Evolutionary conservation across 2,797 vertebrate species (phyloP).

Genomic region (Mareca strepera): DNA sequence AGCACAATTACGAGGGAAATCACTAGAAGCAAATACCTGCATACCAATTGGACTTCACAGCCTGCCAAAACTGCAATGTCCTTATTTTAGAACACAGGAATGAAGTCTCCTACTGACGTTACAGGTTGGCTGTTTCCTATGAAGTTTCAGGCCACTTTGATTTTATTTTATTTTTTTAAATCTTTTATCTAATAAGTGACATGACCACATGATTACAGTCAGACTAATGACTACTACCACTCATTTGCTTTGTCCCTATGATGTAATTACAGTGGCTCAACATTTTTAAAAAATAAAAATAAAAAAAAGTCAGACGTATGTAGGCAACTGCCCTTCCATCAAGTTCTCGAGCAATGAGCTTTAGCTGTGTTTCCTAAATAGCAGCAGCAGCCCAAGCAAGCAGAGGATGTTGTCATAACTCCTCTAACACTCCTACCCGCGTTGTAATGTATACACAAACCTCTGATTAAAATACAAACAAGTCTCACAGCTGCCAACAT

Average conservation of each 20-base stretch:
- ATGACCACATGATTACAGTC: not conserved
- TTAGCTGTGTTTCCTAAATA: not conserved
- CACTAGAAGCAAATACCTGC: slow-evolving; percentile 10
- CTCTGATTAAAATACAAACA: not conserved
- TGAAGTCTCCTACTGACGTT: not conserved
- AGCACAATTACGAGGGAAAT: slow-evolving; percentile 26
- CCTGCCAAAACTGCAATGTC: not conserved
- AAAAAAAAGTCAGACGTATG: not conserved
- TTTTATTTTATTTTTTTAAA: not conserved
- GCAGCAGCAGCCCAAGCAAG: not conserved
- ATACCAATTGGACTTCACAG: not conserved
- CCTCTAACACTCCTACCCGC: not conserved
- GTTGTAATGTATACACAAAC: not conserved
- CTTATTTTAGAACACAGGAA: not conserved
- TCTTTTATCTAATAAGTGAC: not conserved
- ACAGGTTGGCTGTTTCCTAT: not conserved
- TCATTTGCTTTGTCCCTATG: not conserved
- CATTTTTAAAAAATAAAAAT: not conserved
- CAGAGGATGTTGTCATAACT: not conserved
- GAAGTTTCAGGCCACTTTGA: not conserved
- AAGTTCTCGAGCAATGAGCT: not conserved
- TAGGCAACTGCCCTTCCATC: not conserved
- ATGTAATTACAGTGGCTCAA: not conserved
- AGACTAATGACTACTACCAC: not conserved
- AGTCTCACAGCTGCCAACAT: not conserved